Evolutionary conservation across 2,113 vertebrate species (phyloP).

Genomic region (Ascaphus truei): DNA sequence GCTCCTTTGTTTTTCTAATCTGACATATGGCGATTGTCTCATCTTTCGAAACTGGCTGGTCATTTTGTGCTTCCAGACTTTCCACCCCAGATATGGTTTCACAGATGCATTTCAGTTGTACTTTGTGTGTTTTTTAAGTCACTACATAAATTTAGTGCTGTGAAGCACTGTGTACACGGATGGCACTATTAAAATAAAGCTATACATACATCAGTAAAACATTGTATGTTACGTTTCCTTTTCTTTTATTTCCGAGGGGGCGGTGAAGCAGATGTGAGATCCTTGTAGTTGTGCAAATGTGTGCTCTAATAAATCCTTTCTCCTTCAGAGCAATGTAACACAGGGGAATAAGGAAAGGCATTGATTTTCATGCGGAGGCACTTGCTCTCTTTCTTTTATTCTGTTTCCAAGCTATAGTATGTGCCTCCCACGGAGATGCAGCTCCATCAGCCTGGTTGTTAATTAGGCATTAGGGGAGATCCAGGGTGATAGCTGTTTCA

Average conservation of each 20-base stretch:
- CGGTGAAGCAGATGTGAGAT: not conserved
- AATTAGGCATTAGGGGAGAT: slow-evolving; percentile 40
- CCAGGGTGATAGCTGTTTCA: slow-evolving; percentile 20
- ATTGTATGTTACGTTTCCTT: no score
- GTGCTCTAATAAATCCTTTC: not conserved
- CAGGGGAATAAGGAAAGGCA: slow-evolving; percentile 5
- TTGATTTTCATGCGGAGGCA: slow-evolving; percentile 23
- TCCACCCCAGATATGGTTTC: no score
- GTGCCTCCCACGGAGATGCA: slow-evolving; percentile 27
- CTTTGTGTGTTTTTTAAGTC: no score
- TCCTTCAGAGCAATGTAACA: not conserved
- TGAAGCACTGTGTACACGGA: no score
- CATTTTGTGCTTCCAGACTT: no score
- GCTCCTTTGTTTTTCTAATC: no score
- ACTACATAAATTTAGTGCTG: no score
- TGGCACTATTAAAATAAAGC: no score
- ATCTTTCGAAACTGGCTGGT: no score
- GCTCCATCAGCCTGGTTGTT: slow-evolving; percentile 27
- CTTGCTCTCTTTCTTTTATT: not conserved
- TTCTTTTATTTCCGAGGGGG: not conserved
- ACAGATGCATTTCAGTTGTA: no score
- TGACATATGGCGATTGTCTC: no score
- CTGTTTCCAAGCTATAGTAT: slow-evolving; percentile 18
- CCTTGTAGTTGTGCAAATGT: not conserved
- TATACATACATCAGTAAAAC: no score